Base-by-base conservation (phyloP, 2,797 vertebrate species). In the Coilia nasus region DNA sequence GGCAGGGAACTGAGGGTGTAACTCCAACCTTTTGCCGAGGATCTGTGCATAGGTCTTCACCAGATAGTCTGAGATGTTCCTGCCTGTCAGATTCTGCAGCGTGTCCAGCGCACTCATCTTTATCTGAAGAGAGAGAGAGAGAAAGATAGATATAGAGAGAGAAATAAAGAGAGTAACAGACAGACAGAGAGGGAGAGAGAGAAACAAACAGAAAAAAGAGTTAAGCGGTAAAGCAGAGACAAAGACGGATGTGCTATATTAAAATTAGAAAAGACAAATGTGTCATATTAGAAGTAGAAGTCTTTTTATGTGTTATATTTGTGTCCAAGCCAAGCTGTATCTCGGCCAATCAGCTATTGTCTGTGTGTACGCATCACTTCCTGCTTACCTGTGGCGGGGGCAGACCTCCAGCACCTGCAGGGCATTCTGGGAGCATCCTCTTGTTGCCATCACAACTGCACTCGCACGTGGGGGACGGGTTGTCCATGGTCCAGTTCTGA, bases 41-140 rank as follows among this genome's bases (percentile, higher is more conserved):
- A 99, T 99, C 93, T 99, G 96, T 0, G 94, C 97, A 0, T 99
- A 99, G 0, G 97, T 99, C 94, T 99, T 99, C 89, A 99, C 98
- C 82, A 99, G 94, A 82, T 99, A 99, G 93, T 99, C 98, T 0
- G 98, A 99, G 91, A 99, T 93, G 84, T 99, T 99, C 89, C 97
- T 97, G 85, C 97, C 96, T 0, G 98, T 98, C 89, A 99, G 92
- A 88, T 99, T 97, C 93, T 99, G 98, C 86, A 99, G 96, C 5
- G 95, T 96, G 89, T 97, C 97, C 1, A 91, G 93, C 0, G 97
- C 96, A 81, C 96, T 97, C 90, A 97, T 95, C 88, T 94, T 97
- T 54, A 95, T 97, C 97, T 99, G 89, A 11, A 17, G 64, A 71
- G 64, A 67, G 11, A 67, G 25, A 31, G 25, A 31, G 25, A 17